Evolutionary conservation across 1,140 invertebrate genomes (phyloP).

Genomic region (Drosophila pallidifrons): DNA sequence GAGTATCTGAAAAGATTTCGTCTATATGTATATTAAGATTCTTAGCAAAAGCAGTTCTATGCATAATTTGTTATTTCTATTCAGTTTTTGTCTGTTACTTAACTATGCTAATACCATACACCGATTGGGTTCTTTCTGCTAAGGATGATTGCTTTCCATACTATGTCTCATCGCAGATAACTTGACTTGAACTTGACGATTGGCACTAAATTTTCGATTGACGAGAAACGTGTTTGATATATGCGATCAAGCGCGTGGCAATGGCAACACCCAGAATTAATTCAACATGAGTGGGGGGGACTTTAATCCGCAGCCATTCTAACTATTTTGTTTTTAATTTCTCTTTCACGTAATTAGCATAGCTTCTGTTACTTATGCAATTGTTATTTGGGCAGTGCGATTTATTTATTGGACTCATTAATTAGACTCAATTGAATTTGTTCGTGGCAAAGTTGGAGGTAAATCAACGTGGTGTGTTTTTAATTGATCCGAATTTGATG

Average conservation of each 20-base stretch:
- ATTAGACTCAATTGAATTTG: not conserved
- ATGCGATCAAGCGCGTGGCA: slow-evolving; percentile 20
- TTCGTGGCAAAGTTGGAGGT: slow-evolving; percentile 5
- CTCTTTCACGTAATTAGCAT: not conserved
- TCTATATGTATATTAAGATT: slow-evolving; percentile 13
- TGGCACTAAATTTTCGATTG: slow-evolving; percentile 11
- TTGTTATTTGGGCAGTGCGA: not conserved
- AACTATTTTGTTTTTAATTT: not conserved
- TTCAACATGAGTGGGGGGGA: not conserved
- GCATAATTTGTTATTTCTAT: slow-evolving; percentile 54
- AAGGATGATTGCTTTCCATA: slow-evolving; percentile 57
- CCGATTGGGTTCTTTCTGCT: slow-evolving; percentile 53
- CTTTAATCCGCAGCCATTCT: not conserved
- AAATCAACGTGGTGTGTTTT: not conserved
- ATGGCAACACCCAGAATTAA: not conserved
- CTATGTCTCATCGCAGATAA: slow-evolving; percentile 47
- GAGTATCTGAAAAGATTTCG: not conserved
- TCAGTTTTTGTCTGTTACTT: slow-evolving; percentile 50
- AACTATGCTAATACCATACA: slow-evolving; percentile 68
- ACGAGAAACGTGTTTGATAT: slow-evolving; percentile 41
- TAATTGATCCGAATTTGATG: not conserved
- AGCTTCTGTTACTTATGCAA: not conserved
- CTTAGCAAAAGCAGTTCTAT: slow-evolving; percentile 70
- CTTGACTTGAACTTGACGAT: slow-evolving; percentile 15
- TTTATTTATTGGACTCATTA: not conserved